Base-by-base conservation (phyloP, 2,797 vertebrate genomes). In the Hippoglossus hippoglossus region DNA sequence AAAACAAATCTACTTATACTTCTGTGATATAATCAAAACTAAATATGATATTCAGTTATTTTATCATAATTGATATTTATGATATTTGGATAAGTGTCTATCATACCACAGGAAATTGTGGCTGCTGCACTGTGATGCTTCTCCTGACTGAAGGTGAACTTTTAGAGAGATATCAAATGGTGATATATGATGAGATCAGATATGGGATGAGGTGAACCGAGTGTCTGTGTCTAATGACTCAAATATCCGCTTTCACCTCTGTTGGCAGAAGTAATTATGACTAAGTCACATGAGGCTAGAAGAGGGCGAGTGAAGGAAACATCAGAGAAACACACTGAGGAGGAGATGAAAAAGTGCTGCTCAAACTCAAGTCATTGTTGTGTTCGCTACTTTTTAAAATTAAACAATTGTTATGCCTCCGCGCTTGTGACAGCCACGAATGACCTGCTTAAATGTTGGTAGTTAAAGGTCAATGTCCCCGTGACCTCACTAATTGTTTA, bases 181-280 rank as follows among this genome's bases (percentile, higher is more conserved):
- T 84, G 86, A 90, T 81, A 57, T 84, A 73, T 62, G 77, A 76
- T 62, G 63, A 71, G 50, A 72, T 84, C 66, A 79, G 75, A 75
- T 69, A 54, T 68, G 72, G 80, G 69, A 78, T 69, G 57, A 64
- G 34, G 68, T 77, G 77, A 85, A 50, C 55, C 12, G 36, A 71
- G 68, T 46, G 59, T 73, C 79, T 46, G n/a, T 77, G 21, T 88
- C 88, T 88, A 81, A 89, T 89, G 80, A 87, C 74, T 83, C 63
- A 81, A 73, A 86, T 69, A 73, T 85, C 58, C 54, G 61, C 73
- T 81, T 78, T 90, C 85, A 93, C 89, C 90, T 91, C 81, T 81
- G 83, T 77, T 74, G 85, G 79, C 75, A 75, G 83, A 87, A 87
- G 86, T 88, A 87, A 93, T 94, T 90, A 91, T 74, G 67, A 87